Evolutionary conservation across 2,797 vertebrate genomes (phyloP).

Genomic region (Muscicapa striata): DNA sequence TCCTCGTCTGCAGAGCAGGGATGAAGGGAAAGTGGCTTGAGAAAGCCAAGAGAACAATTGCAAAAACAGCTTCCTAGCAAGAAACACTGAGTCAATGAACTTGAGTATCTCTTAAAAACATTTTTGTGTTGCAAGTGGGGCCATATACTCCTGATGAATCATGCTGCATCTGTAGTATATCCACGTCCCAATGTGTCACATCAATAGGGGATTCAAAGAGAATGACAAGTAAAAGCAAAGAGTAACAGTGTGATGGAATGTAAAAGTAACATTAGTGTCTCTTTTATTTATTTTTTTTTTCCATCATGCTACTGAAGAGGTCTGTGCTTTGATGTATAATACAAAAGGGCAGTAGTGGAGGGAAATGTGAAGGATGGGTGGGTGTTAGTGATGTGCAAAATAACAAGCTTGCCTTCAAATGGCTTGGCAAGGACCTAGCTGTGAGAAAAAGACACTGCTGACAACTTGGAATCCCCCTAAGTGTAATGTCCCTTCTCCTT

Average conservation of each 20-base stretch:
- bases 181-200: background rate
- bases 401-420: constrained; percentile 36
- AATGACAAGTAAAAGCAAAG: constrained; percentile 25
- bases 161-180: background rate
- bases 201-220: constrained; percentile 20
- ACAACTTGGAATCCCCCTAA: constrained; percentile 46
- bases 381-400: constrained; percentile 44
- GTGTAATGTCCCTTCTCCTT: constrained; percentile 18
- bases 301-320: background rate
- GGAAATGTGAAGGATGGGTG: constrained; percentile 46
- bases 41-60: background rate
- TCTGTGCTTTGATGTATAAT: constrained; percentile 57
- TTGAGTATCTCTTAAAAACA: constrained; percentile 1
- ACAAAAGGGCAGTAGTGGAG: constrained; percentile 45
- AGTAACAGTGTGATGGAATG: constrained; percentile 31
- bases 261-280: constrained; percentile 19
- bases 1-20: background rate
- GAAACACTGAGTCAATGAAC: background rate
- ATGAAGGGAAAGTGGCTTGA: background rate
- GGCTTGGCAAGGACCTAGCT: constrained; percentile 41
- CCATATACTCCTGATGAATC: background rate
- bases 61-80: background rate
- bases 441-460: constrained; percentile 48
- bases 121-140: constrained; percentile 17
- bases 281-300: background rate